These are phyloP conservation scores for Incurvaria masculella DNA, from an alignment of 2,888 invertebrate genomes.

Conservation along the genomic window DNA sequence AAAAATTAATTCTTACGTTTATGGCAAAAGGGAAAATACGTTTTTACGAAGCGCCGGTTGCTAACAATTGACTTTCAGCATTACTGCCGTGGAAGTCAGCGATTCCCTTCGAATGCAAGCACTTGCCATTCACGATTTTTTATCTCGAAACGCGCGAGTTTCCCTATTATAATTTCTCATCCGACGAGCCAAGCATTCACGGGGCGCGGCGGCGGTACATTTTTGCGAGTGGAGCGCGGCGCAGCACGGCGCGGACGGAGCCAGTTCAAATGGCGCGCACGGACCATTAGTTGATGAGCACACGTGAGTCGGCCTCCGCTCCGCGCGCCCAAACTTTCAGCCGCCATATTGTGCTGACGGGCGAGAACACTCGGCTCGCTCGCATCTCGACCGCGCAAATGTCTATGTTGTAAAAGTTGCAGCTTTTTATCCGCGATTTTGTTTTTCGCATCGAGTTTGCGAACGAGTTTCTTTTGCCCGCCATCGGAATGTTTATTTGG, in stretches of 20 bases:
- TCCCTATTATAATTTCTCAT: conserved; percentile 54
- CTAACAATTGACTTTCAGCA: no score
- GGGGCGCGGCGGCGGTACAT: conserved; percentile 1
- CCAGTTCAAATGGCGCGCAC: conserved; percentile 56
- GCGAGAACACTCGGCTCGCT: background rate
- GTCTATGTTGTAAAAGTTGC: background rate
- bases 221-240: conserved; percentile 1
- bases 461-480: background rate
- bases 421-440: background rate
- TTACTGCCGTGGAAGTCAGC: no score
- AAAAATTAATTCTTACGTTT: no score
- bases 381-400: background rate
- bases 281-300: conserved; percentile 59
- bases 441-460: background rate
- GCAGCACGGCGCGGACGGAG: conserved; percentile 12
- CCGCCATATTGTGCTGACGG: background rate
- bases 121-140: background rate
- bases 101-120: no score
- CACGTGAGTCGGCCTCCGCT: conserved; percentile 26
- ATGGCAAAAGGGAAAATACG: no score
- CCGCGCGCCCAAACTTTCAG: conserved; percentile 4
- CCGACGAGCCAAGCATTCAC: conserved; percentile 43
- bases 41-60: no score
- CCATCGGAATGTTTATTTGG: background rate
- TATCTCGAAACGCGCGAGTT: conserved; percentile 12